A percentile compares a stretch with the other conserved stretches of the same genome.
phyloP scores from a whole-genome alignment of 2,113 vertebrate species.

The Falco punctatus region DNA sequence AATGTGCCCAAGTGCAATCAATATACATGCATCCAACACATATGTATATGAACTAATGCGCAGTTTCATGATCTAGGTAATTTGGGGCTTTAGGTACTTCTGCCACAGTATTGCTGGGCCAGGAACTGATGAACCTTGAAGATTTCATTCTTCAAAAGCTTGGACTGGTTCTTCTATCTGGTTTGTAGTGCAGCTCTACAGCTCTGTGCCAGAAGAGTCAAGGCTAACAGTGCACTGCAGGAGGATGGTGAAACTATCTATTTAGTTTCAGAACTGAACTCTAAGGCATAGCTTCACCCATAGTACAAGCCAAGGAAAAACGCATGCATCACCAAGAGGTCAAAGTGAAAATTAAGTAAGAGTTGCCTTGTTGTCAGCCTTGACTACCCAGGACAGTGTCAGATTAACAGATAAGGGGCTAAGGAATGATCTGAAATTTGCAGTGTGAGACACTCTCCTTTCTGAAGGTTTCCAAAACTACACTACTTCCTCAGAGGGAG shows the following conservation, averaged over 20 bases:
- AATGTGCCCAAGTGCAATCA: neutral
- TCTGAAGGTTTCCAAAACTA: neutral
- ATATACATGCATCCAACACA: rapidly evolving
- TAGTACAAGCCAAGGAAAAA: neutral
- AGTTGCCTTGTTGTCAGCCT: neutral
- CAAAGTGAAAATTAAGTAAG: neutral
- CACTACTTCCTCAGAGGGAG: neutral
- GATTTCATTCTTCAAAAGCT: neutral
- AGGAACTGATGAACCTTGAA: neutral
- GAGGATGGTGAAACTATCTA: neutral
- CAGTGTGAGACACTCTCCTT: neutral
- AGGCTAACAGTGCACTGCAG: neutral
- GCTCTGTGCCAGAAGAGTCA: neutral
- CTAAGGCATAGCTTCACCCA: neutral
- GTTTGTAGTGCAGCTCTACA: neutral
- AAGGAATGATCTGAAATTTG: neutral
- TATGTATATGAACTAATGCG: neutral
- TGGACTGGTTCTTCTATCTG: neutral
- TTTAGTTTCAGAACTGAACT: neutral
- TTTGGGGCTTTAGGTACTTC: neutral
- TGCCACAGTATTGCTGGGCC: neutral
- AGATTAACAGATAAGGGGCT: neutral
- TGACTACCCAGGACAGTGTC: neutral
- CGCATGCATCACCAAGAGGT: neutral
- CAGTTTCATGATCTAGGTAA: neutral